These are phyloP conservation scores for Brachyistius frenatus DNA, from an alignment of 2,113 vertebrate species.

Conservation along the genomic window DNA sequence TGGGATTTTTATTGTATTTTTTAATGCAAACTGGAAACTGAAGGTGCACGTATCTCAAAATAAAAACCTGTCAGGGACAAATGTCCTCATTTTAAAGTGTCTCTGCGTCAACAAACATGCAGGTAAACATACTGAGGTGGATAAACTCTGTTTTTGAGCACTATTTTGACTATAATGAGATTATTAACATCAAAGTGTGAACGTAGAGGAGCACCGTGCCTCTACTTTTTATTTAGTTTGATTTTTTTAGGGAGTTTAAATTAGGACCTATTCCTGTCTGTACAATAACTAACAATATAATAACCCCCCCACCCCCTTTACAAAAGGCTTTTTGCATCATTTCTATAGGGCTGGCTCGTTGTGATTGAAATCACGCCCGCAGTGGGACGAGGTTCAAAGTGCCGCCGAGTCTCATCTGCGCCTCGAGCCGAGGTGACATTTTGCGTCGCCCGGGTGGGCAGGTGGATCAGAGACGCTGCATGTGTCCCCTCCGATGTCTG, in stretches of 20 bases:
- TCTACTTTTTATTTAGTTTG: conserved; percentile 24
- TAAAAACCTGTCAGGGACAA: not conserved
- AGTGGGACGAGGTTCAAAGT: conserved; percentile 76
- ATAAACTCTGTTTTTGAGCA: conserved; percentile 14
- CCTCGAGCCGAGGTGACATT: conserved; percentile 73
- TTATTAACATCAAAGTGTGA: conserved; percentile 80
- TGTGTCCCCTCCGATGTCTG: conserved; percentile 70
- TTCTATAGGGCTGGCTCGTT: conserved; percentile 81
- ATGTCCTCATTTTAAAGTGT: not conserved
- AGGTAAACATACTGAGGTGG: not conserved
- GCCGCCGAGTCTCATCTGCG: conserved; percentile 59
- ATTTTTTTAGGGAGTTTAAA: conserved; percentile 43
- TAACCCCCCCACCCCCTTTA: conserved; percentile 70
- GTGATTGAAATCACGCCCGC: conserved; percentile 79
- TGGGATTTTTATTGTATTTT: too few relatives aligned
- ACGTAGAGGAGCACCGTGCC: conserved; percentile 47
- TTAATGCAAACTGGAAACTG: too few relatives aligned
- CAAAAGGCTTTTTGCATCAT: conserved; percentile 78
- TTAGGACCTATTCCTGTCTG: conserved; percentile 73
- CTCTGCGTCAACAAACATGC: not conserved
- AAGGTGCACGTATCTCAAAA: not conserved
- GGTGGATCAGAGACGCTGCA: conserved; percentile 67
- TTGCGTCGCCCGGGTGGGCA: conserved; percentile 68
- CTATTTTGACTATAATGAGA: conserved; percentile 65
- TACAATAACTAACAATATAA: conserved; percentile 22